Evolutionary conservation across 2,888 invertebrate species (phyloP), one percentile per base, ranked within the genome.

Genomic region (Brassicogethes aeneus): DNA sequence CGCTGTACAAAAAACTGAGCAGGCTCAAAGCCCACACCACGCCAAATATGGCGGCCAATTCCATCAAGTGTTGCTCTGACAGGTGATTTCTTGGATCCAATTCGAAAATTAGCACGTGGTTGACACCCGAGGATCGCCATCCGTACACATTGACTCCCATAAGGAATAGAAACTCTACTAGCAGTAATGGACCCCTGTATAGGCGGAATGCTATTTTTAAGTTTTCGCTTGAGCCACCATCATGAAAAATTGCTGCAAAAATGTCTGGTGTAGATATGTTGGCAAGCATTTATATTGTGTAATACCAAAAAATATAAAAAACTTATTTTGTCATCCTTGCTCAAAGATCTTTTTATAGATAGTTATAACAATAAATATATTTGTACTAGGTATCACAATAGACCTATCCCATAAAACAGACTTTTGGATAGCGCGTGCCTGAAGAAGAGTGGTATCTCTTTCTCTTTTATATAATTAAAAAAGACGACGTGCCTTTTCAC

Each of bases 61-160:
- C 86, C 75, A 86, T 81, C 8, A 79, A 68, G 57, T 87, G 82
- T 61, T 86, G 85, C 59, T 86, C 85, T 1, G 79, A 78, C 3
- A 80, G 67, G 66, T 87, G 85, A 62, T 84, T 82, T 35, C 87
- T 68, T 0, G 87, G 87, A 68, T 88, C 85, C 44, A 89, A 67
- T 63, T 87, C 87, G 59, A 88, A 88, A 45, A 88, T 88, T 2
- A 88, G 73, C 12, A 88, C 86, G 64, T 88, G 87, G 62, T 87
- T 88, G 2, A 88, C 86, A 10, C 87, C 87, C 0, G 85, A 83
- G 7, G 84, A 80, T 42, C 86, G 66, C 86, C 86, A 87, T 16
- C 85, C 85, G 57, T 85, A 85, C 1, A 85, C 82, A 65, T 88
- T 88, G 35, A 86, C 76, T 35, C 86, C 86, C 65, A 87, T 80